Evolutionary conservation across 2,888 invertebrate genomes (phyloP).

Genomic region (Protonemura montana): DNA sequence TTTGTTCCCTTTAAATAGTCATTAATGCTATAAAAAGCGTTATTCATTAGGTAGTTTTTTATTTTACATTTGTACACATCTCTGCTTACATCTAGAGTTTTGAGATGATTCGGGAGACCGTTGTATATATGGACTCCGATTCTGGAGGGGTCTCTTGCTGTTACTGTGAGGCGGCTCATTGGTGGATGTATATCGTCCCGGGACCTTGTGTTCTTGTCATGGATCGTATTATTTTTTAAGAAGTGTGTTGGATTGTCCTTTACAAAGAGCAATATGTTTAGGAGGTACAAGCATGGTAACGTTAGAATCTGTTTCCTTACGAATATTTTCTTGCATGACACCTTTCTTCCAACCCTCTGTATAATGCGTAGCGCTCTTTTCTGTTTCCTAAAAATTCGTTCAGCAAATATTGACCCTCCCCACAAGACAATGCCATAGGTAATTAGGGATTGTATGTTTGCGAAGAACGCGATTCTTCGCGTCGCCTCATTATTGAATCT

Average conservation of each 20-base stretch:
- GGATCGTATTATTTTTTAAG: not conserved
- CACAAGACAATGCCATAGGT: not conserved
- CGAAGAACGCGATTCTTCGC: conserved; percentile 17
- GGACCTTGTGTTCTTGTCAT: not conserved
- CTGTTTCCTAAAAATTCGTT: not conserved
- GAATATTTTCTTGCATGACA: conserved; percentile 7
- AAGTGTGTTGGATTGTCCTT: conserved; percentile 22
- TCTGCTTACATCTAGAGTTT: conserved; percentile 3
- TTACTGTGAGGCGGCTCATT: not conserved
- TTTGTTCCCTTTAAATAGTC: not conserved
- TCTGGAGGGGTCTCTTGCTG: not conserved
- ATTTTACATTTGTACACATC: not conserved
- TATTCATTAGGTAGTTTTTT: not conserved
- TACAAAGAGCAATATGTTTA: not conserved
- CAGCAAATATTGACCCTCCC: not conserved
- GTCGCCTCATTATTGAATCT: not conserved
- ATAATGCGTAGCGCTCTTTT: conserved; percentile 12
- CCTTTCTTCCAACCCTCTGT: conserved; percentile 10
- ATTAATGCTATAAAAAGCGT: not conserved
- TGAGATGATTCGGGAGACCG: not conserved
- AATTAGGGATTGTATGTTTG: conserved; percentile 19
- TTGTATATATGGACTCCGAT: conserved; percentile 1
- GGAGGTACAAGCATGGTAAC: not conserved
- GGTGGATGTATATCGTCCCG: not conserved
- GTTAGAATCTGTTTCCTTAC: conserved; percentile 5